phyloP scores from a whole-genome alignment of 1,140 invertebrate genomes.

The Conus ventricosus region DNA sequence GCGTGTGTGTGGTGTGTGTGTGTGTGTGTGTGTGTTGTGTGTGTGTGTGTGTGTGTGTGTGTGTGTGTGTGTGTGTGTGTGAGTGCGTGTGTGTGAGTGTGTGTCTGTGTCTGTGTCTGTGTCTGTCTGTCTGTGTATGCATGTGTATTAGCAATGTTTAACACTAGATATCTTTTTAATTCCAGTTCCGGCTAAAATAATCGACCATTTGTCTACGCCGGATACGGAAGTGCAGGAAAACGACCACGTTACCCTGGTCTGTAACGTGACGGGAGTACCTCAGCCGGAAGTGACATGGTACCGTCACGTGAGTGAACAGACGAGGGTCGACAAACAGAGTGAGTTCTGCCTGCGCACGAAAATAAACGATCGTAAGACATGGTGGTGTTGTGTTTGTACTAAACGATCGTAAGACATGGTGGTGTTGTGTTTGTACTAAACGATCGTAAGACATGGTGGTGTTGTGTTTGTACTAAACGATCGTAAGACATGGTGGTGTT shows the following conservation, averaged over 20 bases:
- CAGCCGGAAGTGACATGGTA: slow-evolving; percentile 70
- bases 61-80: no score
- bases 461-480: neutral
- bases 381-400: neutral
- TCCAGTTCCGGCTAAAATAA: slow-evolving; percentile 65
- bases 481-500: neutral
- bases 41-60: no score
- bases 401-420: slow-evolving; percentile 40
- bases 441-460: neutral
- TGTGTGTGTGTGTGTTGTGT: no score
- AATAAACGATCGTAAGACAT: slow-evolving; percentile 43
- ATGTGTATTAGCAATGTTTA: neutral
- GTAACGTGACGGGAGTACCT: slow-evolving; percentile 70
- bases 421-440: neutral
- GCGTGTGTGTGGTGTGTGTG: no score
- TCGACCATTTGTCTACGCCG: slow-evolving; percentile 50
- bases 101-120: no score
- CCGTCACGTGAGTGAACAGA: slow-evolving; percentile 42
- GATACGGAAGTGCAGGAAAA: slow-evolving; percentile 62
- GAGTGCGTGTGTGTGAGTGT: no score
- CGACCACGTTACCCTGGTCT: slow-evolving; percentile 66
- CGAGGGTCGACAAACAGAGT: slow-evolving; percentile 43
- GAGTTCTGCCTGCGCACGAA: slow-evolving; percentile 48
- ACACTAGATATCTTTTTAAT: neutral
- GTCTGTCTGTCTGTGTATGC: no score